A percentile compares a stretch with the other conserved stretches of the same genome.
phyloP scores from a whole-genome alignment of 2,888 invertebrate species.

The Platycnemis pennipes region DNA sequence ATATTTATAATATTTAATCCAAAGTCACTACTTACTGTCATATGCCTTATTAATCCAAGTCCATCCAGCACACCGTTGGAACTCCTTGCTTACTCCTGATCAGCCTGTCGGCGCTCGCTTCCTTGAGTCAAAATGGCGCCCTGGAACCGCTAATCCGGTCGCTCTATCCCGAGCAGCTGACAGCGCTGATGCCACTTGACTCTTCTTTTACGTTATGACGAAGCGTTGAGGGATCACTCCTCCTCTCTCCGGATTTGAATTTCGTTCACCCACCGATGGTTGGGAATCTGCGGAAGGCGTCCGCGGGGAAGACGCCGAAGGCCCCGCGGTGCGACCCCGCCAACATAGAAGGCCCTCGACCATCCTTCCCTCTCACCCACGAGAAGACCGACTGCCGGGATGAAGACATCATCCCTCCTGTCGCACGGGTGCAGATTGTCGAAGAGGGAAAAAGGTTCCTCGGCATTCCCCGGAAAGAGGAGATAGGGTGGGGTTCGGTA shows the following conservation, averaged over 20 bases:
- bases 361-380: background rate
- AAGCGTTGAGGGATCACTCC: background rate
- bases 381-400: background rate
- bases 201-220: background rate
- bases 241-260: background rate
- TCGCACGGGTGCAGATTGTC: constrained; percentile 49
- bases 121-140: background rate
- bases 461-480: background rate
- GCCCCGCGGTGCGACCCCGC: background rate
- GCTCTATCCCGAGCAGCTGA: no score
- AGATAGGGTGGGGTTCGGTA: background rate
- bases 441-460: constrained; percentile 27
- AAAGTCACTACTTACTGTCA: no score
- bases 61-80: no score
- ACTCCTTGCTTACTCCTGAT: background rate
- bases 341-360: background rate
- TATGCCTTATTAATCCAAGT: no score
- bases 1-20: no score
- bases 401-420: constrained; percentile 53
- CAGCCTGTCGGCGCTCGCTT: background rate
- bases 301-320: background rate
- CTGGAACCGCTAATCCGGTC: no score
- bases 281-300: background rate
- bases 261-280: background rate
- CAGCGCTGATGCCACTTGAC: no score